Percentiles rank a stretch among this genome's conserved stretches.
These are phyloP conservation scores for Drymodes brunneopygia DNA, from an alignment of 2,113 vertebrate genomes.

Conservation along the genomic window DNA sequence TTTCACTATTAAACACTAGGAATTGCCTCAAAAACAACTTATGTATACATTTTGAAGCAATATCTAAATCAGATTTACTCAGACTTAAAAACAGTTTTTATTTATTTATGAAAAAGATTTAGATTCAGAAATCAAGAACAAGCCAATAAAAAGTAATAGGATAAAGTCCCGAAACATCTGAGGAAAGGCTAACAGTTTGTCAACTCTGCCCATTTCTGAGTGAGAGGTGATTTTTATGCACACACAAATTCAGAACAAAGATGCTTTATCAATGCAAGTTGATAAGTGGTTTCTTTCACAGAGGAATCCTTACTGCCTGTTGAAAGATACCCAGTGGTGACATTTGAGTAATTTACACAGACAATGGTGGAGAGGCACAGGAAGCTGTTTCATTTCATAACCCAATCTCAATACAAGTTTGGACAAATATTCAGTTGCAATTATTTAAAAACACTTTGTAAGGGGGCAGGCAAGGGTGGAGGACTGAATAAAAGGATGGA, in stretches of 20 bases:
- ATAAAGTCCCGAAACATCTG: neutral
- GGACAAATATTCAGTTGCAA: neutral
- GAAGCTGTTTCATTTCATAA: neutral
- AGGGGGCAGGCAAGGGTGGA: accelerated
- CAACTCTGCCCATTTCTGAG: neutral
- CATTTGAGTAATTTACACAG: neutral
- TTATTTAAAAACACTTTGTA: neutral
- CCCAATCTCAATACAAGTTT: neutral
- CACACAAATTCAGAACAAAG: neutral
- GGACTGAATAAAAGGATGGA: neutral
- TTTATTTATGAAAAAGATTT: neutral
- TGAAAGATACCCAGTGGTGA: neutral
- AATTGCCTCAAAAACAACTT: neutral
- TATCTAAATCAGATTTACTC: neutral
- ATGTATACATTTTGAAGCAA: neutral
- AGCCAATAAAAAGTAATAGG: neutral
- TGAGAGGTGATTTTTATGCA: neutral
- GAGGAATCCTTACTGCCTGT: neutral
- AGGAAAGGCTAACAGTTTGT: neutral
- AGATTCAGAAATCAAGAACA: neutral
- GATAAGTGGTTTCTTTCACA: neutral
- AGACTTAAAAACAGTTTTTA: neutral
- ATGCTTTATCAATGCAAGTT: neutral
- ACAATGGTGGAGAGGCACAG: neutral
- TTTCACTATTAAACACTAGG: neutral